phyloP scores from a whole-genome alignment of 2,888 invertebrate genomes.

The Lithophane socia region DNA sequence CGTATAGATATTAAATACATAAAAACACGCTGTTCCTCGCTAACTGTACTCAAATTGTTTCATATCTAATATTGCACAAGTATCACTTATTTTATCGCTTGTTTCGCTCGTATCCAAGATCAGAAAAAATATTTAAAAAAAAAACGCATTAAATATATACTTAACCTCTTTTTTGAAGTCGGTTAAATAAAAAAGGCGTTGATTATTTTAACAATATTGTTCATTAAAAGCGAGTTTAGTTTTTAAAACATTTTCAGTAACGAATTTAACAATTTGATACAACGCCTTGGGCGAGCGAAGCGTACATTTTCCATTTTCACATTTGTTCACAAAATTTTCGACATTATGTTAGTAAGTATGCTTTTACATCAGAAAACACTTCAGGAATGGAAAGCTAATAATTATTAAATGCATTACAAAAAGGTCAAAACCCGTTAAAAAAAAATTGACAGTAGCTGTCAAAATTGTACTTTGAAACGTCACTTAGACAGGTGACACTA shows the following conservation, averaged over 20 bases:
- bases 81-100: slow-evolving; percentile 65
- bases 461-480: slow-evolving; percentile 39
- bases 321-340: neutral
- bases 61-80: slow-evolving; percentile 73
- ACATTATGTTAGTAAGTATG: slow-evolving; percentile 23
- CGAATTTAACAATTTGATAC: neutral
- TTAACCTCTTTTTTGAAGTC: neutral
- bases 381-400: slow-evolving; percentile 41
- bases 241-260: neutral
- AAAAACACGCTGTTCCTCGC: slow-evolving; percentile 7
- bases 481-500: slow-evolving; percentile 30
- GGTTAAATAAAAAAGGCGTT: neutral
- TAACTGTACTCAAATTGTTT: slow-evolving; percentile 57
- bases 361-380: slow-evolving; percentile 28
- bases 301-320: neutral
- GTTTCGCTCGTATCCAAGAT: slow-evolving; percentile 41
- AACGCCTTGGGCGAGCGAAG: slow-evolving; percentile 23
- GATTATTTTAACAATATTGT: neutral
- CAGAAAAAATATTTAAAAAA: neutral
- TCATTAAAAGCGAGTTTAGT: neutral
- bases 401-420: slow-evolving; percentile 40
- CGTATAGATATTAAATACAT: no score
- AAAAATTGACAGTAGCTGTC: slow-evolving; percentile 45
- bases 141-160: no score
- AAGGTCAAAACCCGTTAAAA: slow-evolving; percentile 14